Evolutionary conservation across 2,888 invertebrate genomes (phyloP), one percentile per base, ranked within the genome.

Genomic region (Macropis europaea): DNA sequence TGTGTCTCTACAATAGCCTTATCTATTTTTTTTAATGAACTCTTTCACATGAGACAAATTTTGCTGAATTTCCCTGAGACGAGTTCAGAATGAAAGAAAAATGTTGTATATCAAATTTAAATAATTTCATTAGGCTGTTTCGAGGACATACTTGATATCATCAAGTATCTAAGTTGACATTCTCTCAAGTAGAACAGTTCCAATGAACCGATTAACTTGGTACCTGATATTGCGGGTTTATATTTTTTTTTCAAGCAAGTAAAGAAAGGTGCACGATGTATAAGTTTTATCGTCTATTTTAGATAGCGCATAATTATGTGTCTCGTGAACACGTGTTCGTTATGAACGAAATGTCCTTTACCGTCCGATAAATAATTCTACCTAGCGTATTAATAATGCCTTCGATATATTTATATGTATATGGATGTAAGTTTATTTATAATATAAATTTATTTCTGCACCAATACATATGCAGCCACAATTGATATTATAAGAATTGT

Each of bases 291-390:
- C 7, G 28, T 45, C 17, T 3, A 32, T 34, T 36, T 15, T 28
- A 6, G 17, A 24, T 28, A n/a, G 28, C 13, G 45, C 19, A 42
- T 32, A 24, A 38, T 13, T 34, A 36, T 13, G 13, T 52, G 60
- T 9, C 30, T 36, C 24, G 32, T 54, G 22, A 52, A 63, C 13
- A 38, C 36, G 30, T 47, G 53, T 32, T 45, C 45, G 42, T 28
- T 48, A 5, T 2, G 13, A 62, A 34, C 30, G 36, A 52, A 47
- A 19, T 32, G 36, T 34, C 11, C 38, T 42, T 40, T 63, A 43
- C 62, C 63, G 76, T 71, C 71, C 71, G 36, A 64, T 36, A 17
- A 57, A 28, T 43, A 13, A 66, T 54, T 50, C 45, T 11, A 17
- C 22, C 30, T 67, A 32, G 62, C 26, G 24, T 68, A 36, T 48